Evolutionary conservation across 1,140 invertebrate genomes (phyloP), one percentile per base, ranked within the genome.

Genomic region (Pseudomyrmex gracilis): DNA sequence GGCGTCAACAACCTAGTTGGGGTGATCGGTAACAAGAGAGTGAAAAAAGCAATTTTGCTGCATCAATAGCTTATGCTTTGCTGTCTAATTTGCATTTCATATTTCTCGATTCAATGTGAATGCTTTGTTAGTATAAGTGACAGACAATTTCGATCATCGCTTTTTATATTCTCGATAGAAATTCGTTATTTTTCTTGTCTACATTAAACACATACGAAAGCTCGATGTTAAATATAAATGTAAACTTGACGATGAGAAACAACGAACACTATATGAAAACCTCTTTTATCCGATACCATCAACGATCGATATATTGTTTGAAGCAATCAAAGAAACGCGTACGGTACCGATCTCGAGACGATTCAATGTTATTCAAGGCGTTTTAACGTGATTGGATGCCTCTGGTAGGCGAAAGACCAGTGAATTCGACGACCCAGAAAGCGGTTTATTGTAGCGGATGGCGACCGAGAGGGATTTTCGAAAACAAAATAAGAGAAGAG

Each of bases 351-450:
- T 8, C 7, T 60, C 66, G 20, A 8, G 7, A 80, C 66, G 53
- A 47, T 70, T 78, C 64, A 58, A 71, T 58, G 66, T 80, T 80
- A 80, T 80, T 15, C 43, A 10, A 71, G 20, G 66, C 66, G 76
- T 80, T 80, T 80, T 80, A 80, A 55, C 66, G 76, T 71, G 76
- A 80, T 80, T 80, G 76, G 76, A 80, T 71, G 53, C 64, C 20
- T 63, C 13, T 22, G 34, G 12, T 15, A 20, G 64, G 53, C 53
- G 66, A 80, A 53, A 70, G 57, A 80, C 45, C 2, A 34, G 34
- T 34, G 53, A 47, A 49, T 45, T 60, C 43, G 34, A 80, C 60
- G 22, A 53, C 53, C n/a, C 10, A 2, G 17, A 17, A 43, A 66
- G 15, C 76, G 76, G 5, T 2, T 2, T 20, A 12, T 71, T 80